Percentiles rank a stretch among this genome's conserved stretches.
These are phyloP conservation scores for Odontamblyopus rebecca DNA, from an alignment of 2,797 vertebrate species.

Conservation along the genomic window DNA sequence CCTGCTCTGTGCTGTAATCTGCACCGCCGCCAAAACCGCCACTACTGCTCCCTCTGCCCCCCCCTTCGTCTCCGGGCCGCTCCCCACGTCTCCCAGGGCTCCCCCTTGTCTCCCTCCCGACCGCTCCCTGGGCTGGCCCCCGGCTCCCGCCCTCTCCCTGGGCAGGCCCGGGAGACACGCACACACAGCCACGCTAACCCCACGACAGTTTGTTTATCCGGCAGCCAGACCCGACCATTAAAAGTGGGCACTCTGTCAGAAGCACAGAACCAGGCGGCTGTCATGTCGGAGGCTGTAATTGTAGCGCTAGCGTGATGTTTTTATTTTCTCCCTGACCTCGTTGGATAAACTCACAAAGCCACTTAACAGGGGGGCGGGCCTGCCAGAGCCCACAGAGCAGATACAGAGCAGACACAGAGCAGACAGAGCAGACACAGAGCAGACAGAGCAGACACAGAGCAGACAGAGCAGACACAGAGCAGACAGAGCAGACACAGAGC, in stretches of 20 bases:
- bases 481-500: too few relatives aligned
- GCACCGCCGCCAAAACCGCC: slow-evolving; percentile 79
- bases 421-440: too few relatives aligned
- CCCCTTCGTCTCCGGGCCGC: slow-evolving; percentile 38
- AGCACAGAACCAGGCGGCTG: slow-evolving; percentile 81
- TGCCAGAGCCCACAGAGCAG: slow-evolving; percentile 71
- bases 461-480: too few relatives aligned
- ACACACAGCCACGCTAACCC: slow-evolving; percentile 73
- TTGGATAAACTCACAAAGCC: slow-evolving; percentile 83
- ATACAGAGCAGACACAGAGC: background rate
- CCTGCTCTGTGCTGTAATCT: slow-evolving; percentile 82
- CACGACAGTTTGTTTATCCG: slow-evolving; percentile 81
- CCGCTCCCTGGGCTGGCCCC: slow-evolving; percentile 53
- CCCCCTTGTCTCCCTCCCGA: slow-evolving; percentile 55
- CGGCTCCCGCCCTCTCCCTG: slow-evolving; percentile 54
- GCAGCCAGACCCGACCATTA: slow-evolving; percentile 76
- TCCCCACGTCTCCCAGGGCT: slow-evolving; percentile 10
- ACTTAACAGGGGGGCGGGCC: slow-evolving; percentile 77
- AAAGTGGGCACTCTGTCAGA: slow-evolving; percentile 76
- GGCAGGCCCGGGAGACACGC: slow-evolving; percentile 54
- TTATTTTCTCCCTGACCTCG: slow-evolving; percentile 84
- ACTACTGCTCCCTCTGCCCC: slow-evolving; percentile 63
- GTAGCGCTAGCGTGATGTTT: slow-evolving; percentile 80
- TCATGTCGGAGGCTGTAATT: slow-evolving; percentile 83
- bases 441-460: too few relatives aligned